Evolutionary conservation across 1,140 invertebrate genomes (phyloP).

Genomic region (Drosophila arizonae): DNA sequence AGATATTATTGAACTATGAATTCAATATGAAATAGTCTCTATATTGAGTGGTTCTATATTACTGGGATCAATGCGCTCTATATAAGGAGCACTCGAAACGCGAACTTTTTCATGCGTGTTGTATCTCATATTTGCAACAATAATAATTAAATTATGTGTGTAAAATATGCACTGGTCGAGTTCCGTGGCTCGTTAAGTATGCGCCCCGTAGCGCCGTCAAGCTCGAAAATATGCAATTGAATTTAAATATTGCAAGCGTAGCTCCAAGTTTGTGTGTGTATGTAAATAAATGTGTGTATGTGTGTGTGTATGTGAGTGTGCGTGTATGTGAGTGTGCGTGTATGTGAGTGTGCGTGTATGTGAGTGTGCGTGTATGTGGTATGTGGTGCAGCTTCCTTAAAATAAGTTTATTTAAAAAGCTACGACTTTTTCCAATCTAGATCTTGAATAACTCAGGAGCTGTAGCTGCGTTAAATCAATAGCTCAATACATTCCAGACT

Average conservation of each 20-base stretch:
- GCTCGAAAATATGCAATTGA: constrained; percentile 77
- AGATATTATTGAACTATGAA: too few relatives aligned
- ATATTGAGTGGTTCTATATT: too few relatives aligned
- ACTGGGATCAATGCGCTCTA: too few relatives aligned
- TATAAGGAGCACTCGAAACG: too few relatives aligned
- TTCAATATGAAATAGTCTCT: too few relatives aligned
- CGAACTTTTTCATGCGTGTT: not conserved
- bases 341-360: too few relatives aligned
- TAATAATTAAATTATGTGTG: not conserved
- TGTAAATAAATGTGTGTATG: not conserved
- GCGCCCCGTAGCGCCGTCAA: constrained; percentile 64
- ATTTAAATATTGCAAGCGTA: constrained; percentile 79
- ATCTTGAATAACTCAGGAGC: too few relatives aligned
- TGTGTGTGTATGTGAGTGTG: not conserved
- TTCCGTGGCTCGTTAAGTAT: constrained; percentile 74
- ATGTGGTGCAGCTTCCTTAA: constrained; percentile 58
- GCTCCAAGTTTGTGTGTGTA: constrained; percentile 3
- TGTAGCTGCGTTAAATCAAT: too few relatives aligned
- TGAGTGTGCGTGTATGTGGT: not conserved
- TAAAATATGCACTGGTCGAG: constrained; percentile 71
- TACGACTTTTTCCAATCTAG: not conserved
- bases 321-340: not conserved
- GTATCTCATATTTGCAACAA: constrained; percentile 11
- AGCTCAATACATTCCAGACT: too few relatives aligned
- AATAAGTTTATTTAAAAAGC: constrained; percentile 54